Base-by-base conservation (phyloP, 2,797 vertebrate genomes). In the Pipistrellus kuhlii region DNA sequence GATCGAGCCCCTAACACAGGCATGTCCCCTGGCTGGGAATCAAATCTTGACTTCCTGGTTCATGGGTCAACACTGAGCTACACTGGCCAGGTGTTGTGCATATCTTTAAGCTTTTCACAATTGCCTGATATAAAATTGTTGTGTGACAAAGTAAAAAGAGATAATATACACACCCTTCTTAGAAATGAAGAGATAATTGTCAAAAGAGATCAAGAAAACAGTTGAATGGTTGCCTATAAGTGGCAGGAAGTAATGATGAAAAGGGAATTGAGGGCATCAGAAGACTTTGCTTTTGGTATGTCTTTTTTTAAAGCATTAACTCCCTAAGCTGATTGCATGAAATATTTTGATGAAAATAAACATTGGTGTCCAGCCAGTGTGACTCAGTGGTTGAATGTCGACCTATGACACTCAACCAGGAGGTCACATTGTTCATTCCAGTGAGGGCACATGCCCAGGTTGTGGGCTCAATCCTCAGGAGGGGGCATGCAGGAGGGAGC, bases 321-420 rank as follows among this genome's bases (percentile, higher is more conserved):
- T 88, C 53, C 23, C n/a, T 69, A 41, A 53, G 41, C 25, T 55
- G 32, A 35, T 23, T 85, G 27, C 44, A 48, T 85, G 48, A 35
- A 64, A 20, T 46, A 62, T 83, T 89, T 91, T 78, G 35, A 78
- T 77, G n/a, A 72, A 91, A 88, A 81, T 76, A 86, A 93, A 55
- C 15, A 41, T 41, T 76, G n/a, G 53, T 80, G 57, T 62, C 57
- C 57, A 30, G 57, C 57, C 57, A 62, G 57, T 62, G 25, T 62
- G 57, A 30, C 57, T 62, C 57, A 62, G 5, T 62, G 57, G 57
- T 62, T 62, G 21, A 62, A 5, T 59, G 57, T 59, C 1, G 25
- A 59, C 57, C 57, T 59, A 27, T 27, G 57, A 59, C 57, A 27
- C 57, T 59, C 57, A 62, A 62, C 57, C 57, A 62, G 25, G 5